Conservation (phyloP, 2,888 invertebrate genomes). For the Allolobophora icterica region DNA sequence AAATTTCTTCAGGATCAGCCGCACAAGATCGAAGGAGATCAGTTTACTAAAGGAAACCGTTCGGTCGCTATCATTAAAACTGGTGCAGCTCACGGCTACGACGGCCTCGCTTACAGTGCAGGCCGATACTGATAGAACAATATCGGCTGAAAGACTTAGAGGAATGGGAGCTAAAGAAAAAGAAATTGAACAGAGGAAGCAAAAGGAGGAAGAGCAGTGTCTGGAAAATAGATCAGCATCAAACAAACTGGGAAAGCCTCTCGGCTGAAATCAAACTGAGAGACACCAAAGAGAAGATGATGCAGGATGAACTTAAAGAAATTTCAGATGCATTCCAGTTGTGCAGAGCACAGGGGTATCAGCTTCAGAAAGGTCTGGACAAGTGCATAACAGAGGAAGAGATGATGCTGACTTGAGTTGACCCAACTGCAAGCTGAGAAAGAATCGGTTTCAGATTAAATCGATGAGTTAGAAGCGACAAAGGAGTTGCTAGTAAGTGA, state of each 20-base stretch:
- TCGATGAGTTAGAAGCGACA: not conserved
- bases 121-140: not conserved
- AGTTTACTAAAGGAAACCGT: not conserved
- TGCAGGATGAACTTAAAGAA: not conserved
- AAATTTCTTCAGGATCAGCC: not conserved
- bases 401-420: not conserved
- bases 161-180: not conserved
- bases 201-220: not conserved
- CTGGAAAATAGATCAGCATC: not conserved
- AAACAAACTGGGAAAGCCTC: not conserved
- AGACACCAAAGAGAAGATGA: not conserved
- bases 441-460: not conserved
- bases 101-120: not conserved
- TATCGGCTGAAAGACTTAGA: not conserved
- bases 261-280: not conserved
- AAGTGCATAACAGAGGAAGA: not conserved
- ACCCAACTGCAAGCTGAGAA: not conserved
- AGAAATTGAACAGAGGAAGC: not conserved
- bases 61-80: not conserved
- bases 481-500: not conserved
- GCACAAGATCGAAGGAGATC: not conserved
- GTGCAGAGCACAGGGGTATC: not conserved
- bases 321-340: not conserved
- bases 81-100: not conserved
- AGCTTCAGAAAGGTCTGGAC: not conserved